Conservation (phyloP, 2,888 invertebrate species). For the Plagiodera versicolora region DNA sequence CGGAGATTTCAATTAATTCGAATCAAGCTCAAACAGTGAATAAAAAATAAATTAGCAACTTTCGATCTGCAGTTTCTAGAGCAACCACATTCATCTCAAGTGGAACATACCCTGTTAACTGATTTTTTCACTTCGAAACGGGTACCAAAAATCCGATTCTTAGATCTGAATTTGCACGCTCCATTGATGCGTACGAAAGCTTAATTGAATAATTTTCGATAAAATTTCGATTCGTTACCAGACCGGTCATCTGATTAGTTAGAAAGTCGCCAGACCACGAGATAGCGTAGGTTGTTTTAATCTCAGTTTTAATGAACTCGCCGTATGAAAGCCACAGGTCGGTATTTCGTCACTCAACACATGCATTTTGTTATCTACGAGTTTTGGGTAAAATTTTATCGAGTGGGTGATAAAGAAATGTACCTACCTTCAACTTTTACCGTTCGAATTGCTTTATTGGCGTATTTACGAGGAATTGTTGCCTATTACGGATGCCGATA, state of each 20-base stretch:
- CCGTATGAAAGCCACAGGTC: constrained; percentile 1
- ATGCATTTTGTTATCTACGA: background rate
- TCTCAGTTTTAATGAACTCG: constrained; percentile 5
- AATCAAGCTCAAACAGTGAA: too few species aligned
- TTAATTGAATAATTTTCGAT: constrained; percentile 22
- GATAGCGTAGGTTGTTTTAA: constrained; percentile 3
- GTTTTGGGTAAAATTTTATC: background rate
- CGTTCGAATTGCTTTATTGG: background rate
- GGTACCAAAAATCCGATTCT: background rate
- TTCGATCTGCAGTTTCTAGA: too few species aligned
- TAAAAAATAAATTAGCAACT: too few species aligned
- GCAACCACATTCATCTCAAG: too few species aligned
- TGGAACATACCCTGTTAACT: too few species aligned
- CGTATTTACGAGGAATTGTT: background rate
- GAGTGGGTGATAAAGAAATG: background rate
- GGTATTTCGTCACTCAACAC: background rate
- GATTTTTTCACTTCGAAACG: background rate
- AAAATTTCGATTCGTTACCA: constrained; percentile 7
- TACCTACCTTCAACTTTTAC: background rate
- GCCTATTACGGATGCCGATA: background rate
- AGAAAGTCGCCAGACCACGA: constrained; percentile 11
- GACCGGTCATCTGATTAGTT: constrained; percentile 11
- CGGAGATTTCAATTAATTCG: too few species aligned
- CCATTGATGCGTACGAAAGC: constrained; percentile 13
- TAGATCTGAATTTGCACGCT: constrained; percentile 15